Evolutionary conservation across 2,888 invertebrate species (phyloP).

Genomic region (Lasioglossum villosulum): DNA sequence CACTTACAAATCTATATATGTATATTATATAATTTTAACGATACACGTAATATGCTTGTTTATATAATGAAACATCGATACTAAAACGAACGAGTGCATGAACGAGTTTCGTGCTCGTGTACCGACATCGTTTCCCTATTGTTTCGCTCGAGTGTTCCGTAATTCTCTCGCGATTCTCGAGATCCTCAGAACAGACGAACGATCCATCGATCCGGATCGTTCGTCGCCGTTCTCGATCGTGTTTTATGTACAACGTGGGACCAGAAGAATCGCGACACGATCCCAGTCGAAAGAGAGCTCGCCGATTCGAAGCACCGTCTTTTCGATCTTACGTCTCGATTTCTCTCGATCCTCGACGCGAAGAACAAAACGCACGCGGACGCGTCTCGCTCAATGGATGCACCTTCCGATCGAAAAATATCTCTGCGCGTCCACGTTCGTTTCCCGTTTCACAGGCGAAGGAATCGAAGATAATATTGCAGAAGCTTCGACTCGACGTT

Average conservation of each 20-base stretch:
- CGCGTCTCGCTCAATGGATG: slow-evolving; percentile 55
- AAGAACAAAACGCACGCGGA: slow-evolving; percentile 40
- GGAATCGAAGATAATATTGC: slow-evolving; percentile 10
- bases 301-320: slow-evolving; percentile 40
- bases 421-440: slow-evolving; percentile 24
- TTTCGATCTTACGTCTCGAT: not conserved
- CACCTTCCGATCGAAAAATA: slow-evolving; percentile 36
- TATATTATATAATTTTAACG: slow-evolving; percentile 42
- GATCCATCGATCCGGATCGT: slow-evolving; percentile 8
- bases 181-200: slow-evolving; percentile 13
- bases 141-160: not conserved
- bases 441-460: slow-evolving; percentile 31
- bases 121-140: not conserved
- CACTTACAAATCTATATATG: slow-evolving; percentile 26
- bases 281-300: not conserved
- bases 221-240: not conserved
- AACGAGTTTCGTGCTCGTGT: slow-evolving; percentile 3
- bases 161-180: slow-evolving; percentile 22
- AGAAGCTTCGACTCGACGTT: slow-evolving; percentile 33
- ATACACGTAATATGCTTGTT: slow-evolving; percentile 48
- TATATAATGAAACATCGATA: slow-evolving; percentile 65
- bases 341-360: slow-evolving; percentile 19
- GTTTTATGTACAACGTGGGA: slow-evolving; percentile 43
- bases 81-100: slow-evolving; percentile 69
- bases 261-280: slow-evolving; percentile 20